Conservation (phyloP, 1,140 invertebrate genomes). For the Apis mellifera region Amel_HAv3.1 CM009936.2:5643001-5643500, state of each 20-base stretch:
- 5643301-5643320: not conserved
- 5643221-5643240: too few relatives aligned
- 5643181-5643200: too few relatives aligned
- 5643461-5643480: conserved; percentile 37
- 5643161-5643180: too few relatives aligned
- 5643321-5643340: not conserved
- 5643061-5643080: not conserved
- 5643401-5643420: not conserved
- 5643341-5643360: not conserved
- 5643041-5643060: not conserved
- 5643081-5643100: not conserved
- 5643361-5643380: not conserved
- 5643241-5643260: too few relatives aligned
- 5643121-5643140: not conserved
- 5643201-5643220: too few relatives aligned
- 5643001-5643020: not conserved
- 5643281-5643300: not conserved
- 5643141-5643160: too few relatives aligned
- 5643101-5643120: too few relatives aligned
- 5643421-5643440: conserved; percentile 15
- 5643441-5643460: conserved; percentile 14
- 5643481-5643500: conserved; percentile 17
- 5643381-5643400: not conserved
- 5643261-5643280: too few relatives aligned
- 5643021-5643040: not conserved